Base-by-base conservation (phyloP, 2,113 vertebrate genomes). In the Uropsilus gracilis region DNA sequence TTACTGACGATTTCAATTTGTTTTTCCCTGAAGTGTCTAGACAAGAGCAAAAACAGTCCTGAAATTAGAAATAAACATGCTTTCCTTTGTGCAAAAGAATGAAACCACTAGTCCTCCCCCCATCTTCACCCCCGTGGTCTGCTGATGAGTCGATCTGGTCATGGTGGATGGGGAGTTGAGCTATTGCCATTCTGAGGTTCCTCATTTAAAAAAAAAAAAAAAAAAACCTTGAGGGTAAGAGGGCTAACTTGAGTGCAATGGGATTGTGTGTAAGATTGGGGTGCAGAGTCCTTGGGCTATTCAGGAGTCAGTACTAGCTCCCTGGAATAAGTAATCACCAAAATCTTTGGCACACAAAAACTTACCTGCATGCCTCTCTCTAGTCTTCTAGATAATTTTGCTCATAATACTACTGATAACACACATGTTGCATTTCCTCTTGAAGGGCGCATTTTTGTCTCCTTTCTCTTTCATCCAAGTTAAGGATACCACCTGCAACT, bases 1-100 rank as follows among this genome's bases (percentile, higher is more conserved):
- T 75, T 94, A 55, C 82, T 68, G 48, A 68, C 50, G 48, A 85
- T 46, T 66, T 91, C 59, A 34, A 87, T 81, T 93, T 97, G 93
- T 90, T 95, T 96, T 96, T 90, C n/a, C 61, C 94, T 85, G 8
- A 88, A 69, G 44, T 91, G 95, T 95, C 96, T 97, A 96, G 96
- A 96, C 95, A 57, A 82, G n/a, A 84, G 46, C 69, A 50, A 93
- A 30, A 81, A 71, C 95, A 90, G 77, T 17, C 12, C 87, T 83
- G 71, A 96, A 92, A 94, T 94, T 91, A 94, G 86, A 87, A 96
- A 89, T 37, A 91, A 78, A 85, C 17, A 76, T 53, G 14, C 28
- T 86, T 78, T 82, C 42, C 55, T 95, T 89, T 93, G 26, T 12
- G 32, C 39, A 64, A 68, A 94, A 68, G 16, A 34, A 42, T 14